These are phyloP conservation scores for Eupelmus urozonus DNA, from an alignment of 2,888 invertebrate species.

Conservation along the genomic window DNA sequence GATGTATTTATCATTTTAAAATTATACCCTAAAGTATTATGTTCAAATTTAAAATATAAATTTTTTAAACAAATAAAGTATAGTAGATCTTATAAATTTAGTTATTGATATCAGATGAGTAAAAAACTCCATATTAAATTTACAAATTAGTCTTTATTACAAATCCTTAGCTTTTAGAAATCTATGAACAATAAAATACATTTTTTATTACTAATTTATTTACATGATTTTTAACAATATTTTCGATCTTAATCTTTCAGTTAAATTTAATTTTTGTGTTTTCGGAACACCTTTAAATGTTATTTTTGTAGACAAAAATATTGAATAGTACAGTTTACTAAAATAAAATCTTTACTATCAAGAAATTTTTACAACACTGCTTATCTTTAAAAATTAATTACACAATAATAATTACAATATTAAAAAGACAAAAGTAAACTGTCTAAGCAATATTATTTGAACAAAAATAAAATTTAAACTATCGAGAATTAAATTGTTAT, in stretches of 20 bases:
- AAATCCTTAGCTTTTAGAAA: conserved; percentile 53
- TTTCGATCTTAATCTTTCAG: conserved; percentile 43
- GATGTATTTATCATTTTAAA: neutral
- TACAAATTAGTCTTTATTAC: conserved; percentile 55
- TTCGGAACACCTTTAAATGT: conserved; percentile 4
- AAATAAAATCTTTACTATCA: conserved; percentile 22
- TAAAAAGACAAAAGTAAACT: neutral
- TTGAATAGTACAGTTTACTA: conserved; percentile 35
- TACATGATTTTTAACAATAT: conserved; percentile 51
- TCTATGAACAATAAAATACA: conserved; percentile 59
- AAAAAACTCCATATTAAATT: conserved; percentile 36
- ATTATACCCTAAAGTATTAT: neutral
- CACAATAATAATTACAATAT: neutral
- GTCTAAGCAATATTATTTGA: neutral
- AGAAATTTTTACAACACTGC: too few species aligned
- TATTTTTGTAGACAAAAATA: conserved; percentile 25
- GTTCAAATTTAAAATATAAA: neutral
- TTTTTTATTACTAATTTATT: conserved; percentile 50
- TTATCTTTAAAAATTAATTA: neutral
- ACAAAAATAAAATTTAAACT: conserved; percentile 12
- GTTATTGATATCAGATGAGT: conserved; percentile 32
- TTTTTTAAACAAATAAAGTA: neutral
- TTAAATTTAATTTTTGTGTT: conserved; percentile 23
- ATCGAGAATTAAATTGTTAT: neutral
- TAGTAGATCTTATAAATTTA: neutral